Evolutionary conservation across 2,888 invertebrate genomes (phyloP), one percentile per base, ranked within the genome.

Genomic region (Hermaeophaga mercurialis): DNA sequence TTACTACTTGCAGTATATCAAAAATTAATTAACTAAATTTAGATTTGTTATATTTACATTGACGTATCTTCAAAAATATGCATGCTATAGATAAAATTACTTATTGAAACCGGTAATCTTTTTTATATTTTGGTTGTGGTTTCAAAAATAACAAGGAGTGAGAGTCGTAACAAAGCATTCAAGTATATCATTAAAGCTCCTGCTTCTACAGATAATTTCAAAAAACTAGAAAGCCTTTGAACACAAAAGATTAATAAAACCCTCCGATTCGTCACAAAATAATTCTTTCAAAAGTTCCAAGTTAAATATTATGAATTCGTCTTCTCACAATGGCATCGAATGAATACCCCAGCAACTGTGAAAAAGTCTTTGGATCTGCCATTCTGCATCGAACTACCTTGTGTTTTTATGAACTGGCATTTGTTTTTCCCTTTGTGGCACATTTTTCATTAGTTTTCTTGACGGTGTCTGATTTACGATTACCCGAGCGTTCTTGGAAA

Each of bases 401-500:
- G 52, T 60, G 60, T 62, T 60, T 54, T 58, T 48, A 54, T 52
- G 62, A 60, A 58, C 54, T 52, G 54, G 53, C 53, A 56, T 54
- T 63, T 63, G 62, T 64, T 62, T 63, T 64, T 60, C 53, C 53
- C 58, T 61, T 59, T 64, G 63, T 56, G 67, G 62, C 64, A 66
- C 66, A 67, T 69, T 68, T 70, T 69, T 70, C 70, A 70, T 70
- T 67, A 69, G 62, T 66, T 67, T 59, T 56, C 56, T 61, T 57
- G 61, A 61, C 64, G 61, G 53, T 60, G 34, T 55, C 57, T 70
- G 69, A 70, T 69, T 69, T 69, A 70, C 66, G 65, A 60, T 59
- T 64, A 60, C 66, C 63, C 63, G 59, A 59, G 63, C 59, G 56
- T 63, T 36, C 61, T 60, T 56, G 53, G 55, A 33, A 58, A 57